Percentiles rank a stretch among this genome's conserved stretches.
These are phyloP conservation scores for Oscheius myriophilus DNA, from an alignment of 2,888 invertebrate species.

Conservation along the genomic window DNA sequence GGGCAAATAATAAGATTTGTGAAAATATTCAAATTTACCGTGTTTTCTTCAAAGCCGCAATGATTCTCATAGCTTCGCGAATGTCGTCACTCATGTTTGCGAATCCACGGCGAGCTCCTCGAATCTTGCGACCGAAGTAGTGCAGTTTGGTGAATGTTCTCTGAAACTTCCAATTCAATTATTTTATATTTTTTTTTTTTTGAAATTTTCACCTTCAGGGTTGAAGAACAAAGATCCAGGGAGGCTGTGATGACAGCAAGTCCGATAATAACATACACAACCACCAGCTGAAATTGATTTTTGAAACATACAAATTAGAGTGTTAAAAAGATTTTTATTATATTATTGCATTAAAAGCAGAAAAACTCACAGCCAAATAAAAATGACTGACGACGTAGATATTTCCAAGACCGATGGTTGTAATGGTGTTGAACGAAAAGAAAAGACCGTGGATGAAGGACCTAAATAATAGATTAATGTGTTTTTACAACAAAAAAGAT, in stretches of 20 bases:
- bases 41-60: conserved; percentile 69
- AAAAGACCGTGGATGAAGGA: conserved; percentile 71
- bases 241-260: conserved; percentile 71
- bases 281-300: conserved; percentile 59
- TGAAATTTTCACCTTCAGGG: conserved; percentile 59
- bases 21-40: conserved; percentile 49
- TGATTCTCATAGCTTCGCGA: conserved; percentile 70
- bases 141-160: conserved; percentile 70
- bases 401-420: conserved; percentile 71
- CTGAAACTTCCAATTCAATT: conserved; percentile 7
- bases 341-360: too few species aligned
- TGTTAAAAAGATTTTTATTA: too few species aligned
- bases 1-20: too few species aligned
- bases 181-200: not conserved
- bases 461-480: conserved; percentile 60
- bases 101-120: conserved; percentile 67
- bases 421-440: conserved; percentile 71
- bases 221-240: conserved; percentile 69
- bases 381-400: conserved; percentile 66
- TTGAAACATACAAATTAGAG: too few species aligned
- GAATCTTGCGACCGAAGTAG: conserved; percentile 68
- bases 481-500: not conserved
- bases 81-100: conserved; percentile 70
- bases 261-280: conserved; percentile 70
- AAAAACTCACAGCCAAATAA: conserved; percentile 59